Base-by-base conservation (phyloP, 2,888 invertebrate genomes). In the Vanessa cardui region DNA sequence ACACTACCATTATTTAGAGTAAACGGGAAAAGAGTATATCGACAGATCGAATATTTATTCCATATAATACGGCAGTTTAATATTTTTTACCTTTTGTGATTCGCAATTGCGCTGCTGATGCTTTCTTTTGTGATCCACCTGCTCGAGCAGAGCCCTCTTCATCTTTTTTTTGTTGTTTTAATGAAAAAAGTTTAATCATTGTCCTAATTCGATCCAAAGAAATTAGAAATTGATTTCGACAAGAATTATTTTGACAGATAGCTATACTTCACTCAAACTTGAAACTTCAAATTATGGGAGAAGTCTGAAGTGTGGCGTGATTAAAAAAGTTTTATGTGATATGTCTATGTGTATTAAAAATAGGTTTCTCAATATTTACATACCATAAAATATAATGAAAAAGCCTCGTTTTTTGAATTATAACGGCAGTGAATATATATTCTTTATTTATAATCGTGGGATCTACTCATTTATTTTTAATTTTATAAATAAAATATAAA, bases 91-190 rank as follows among this genome's bases (percentile, higher is more conserved):
- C 99, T 97, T 99, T 99, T 88, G 98, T 98, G 84, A 99, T 98
- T 90, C 99, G 96, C 84, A 99, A 94, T 90, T 99, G 99, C 75
- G 99, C 99, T 80, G 99, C 99, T 76, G 98, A 98, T 75, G 98
- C 97, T 91, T 98, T 98, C 93, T 98, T 98, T 89, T 97, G 97
- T 78, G 97, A 96, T 76, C 92, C 92, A 71, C 92, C 93, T 73
- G 91, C 90, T 82, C 93, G 86, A 72, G 93, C 86, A 74, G 95
- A 95, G 79, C 96, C 95, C 89, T 97, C 98, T 83, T 98, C 98
- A 95, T 99, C 98, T 94, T 99, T 99, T 94, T 98, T 98, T 93
- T 99, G 98, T 94, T 99, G 98, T 94, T 99, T 99, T 86, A 99
- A 94, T 78, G 99, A 98, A 95, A 99, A 99, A 93, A 99, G 95